Evolutionary conservation across 2,888 invertebrate genomes (phyloP), one percentile per base, ranked within the genome.

Genomic region (Drosophila mimica): DNA sequence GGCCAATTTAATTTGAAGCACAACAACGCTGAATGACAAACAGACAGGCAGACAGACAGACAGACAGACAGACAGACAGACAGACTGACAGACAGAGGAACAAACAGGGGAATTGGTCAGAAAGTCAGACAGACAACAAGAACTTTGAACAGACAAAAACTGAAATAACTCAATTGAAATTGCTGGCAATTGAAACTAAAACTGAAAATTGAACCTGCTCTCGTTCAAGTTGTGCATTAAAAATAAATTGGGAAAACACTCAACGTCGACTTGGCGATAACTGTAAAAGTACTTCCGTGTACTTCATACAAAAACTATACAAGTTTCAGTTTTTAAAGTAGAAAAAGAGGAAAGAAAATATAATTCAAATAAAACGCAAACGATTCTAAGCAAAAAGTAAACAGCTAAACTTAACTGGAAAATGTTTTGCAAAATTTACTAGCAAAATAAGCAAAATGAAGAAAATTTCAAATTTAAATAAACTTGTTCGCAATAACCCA

Each of bases 1-100:
- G 88, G 81, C 88, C 88, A 85, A 85, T 85, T 85, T 88, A 85
- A 87, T 87, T 84, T 81, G 70, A 84, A 78, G 70, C 84, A 72
- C 67, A 75, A 46, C 71, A 62, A 57, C 40, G 28, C 49, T 61
- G 57, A 64, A 56, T 52, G 71, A 60, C 71, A 68, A 60, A 15
- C 62, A 46, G 64, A 38, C 2, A 7, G 25, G 9, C 33, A 11
- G 57, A 25, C 59, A 17, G 69, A 62, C 43, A 25, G 60, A 34
- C 34, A 46, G 62, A 34, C 58, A 46, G 46, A 17, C 56, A 11
- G 67, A 56, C n/a, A 13, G 65, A 20, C 61, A 20, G 43, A 60
- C 62, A 43, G 13, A 38, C n/a, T 6, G 65, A 31, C 61, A 33
- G 54, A 56, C 62, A 36, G 76, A 62, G 43, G 28, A 61, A 36